phyloP scores from a whole-genome alignment of 2,113 vertebrate species.

The Saimiri boliviensis region DNA sequence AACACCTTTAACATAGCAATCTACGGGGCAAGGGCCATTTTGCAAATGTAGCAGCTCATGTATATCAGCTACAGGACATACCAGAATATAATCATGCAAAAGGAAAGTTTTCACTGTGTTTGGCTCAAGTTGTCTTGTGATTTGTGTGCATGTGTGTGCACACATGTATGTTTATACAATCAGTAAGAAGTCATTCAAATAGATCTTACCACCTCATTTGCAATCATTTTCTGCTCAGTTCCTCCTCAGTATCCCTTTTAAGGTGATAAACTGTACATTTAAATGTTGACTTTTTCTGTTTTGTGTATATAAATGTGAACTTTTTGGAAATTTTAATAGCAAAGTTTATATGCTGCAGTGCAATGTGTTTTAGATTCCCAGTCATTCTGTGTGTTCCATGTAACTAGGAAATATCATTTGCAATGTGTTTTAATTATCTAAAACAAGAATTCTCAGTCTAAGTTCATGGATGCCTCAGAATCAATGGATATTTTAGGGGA shows the following conservation, averaged over 20 bases:
- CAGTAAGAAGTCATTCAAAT: conserved; percentile 5
- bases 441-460: neutral
- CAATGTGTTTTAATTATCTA: neutral
- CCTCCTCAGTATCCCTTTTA: neutral
- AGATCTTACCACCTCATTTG: neutral
- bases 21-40: neutral
- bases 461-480: neutral
- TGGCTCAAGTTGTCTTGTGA: neutral
- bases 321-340: conserved; percentile 64
- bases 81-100: neutral
- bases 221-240: neutral
- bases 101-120: neutral
- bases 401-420: conserved; percentile 47
- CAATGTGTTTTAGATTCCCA: conserved; percentile 27
- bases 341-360: conserved; percentile 63
- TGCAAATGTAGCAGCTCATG: neutral
- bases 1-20: neutral
- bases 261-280: conserved; percentile 58
- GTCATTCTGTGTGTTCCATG: conserved; percentile 60
- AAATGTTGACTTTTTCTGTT: conserved; percentile 23
- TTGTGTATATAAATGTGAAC: conserved; percentile 60
- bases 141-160: neutral
- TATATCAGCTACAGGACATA: neutral
- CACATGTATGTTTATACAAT: neutral
- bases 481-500: neutral